Evolutionary conservation across 2,888 invertebrate species (phyloP).

Genomic region (Aspidiotus rigidus): DNA sequence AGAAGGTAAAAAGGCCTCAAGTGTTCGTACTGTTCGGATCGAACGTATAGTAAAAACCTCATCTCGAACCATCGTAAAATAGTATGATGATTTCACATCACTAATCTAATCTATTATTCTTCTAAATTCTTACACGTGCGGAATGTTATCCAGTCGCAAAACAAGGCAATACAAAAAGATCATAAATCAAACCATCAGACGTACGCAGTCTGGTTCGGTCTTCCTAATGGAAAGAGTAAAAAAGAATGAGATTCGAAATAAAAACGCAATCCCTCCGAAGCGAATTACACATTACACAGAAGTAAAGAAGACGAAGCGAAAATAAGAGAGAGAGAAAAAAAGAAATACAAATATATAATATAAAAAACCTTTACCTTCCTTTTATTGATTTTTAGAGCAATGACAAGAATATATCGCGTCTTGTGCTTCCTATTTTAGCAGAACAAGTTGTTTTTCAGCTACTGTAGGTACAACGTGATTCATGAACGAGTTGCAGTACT

Average conservation of each 20-base stretch:
- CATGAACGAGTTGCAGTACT: neutral
- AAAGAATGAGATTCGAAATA: neutral
- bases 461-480: constrained; percentile 5
- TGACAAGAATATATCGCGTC: constrained; percentile 33
- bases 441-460: constrained; percentile 29
- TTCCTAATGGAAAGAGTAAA: constrained; percentile 6
- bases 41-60: neutral
- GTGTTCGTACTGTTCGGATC: too few relatives aligned
- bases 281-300: neutral
- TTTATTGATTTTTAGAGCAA: constrained; percentile 33
- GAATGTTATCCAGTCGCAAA: constrained; percentile 33
- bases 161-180: constrained; percentile 33
- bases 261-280: constrained; percentile 7
- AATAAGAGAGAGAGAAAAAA: constrained; percentile 2
- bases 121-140: constrained; percentile 31
- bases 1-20: too few relatives aligned
- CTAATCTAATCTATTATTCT: constrained; percentile 32
- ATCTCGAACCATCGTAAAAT: constrained; percentile 7
- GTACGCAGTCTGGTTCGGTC: constrained; percentile 28
- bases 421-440: constrained; percentile 32
- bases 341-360: constrained; percentile 1
- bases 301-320: neutral
- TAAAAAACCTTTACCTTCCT: constrained; percentile 25
- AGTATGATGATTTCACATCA: constrained; percentile 1
- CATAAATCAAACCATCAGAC: constrained; percentile 33